Evolutionary conservation across 1,140 invertebrate genomes (phyloP).

Genomic region (Chironomus striatipennis): DNA sequence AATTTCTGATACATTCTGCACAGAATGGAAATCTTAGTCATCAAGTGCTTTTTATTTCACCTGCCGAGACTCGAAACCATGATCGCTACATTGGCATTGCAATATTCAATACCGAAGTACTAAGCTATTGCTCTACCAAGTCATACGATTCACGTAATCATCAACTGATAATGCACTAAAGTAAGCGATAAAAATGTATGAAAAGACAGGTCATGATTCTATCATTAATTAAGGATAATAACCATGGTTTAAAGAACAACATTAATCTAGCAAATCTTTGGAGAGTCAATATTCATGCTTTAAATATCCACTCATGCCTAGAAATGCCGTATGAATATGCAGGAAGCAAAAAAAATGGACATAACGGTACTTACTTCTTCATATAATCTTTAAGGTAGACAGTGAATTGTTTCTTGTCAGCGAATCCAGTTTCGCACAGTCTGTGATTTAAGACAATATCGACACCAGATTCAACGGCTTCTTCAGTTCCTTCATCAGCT

Average conservation of each 20-base stretch:
- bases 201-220: slow-evolving; percentile 16
- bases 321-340: background rate
- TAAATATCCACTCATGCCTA: slow-evolving; percentile 24
- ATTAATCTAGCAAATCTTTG: slow-evolving; percentile 24
- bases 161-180: background rate
- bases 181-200: background rate
- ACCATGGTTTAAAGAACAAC: slow-evolving; percentile 17
- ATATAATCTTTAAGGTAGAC: slow-evolving; percentile 92
- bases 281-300: slow-evolving; percentile 17
- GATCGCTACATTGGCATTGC: too few relatives aligned
- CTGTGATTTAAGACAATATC: slow-evolving; percentile 91
- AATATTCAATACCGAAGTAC: too few relatives aligned
- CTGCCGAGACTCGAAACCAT: too few relatives aligned
- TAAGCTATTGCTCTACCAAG: too few relatives aligned
- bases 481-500: slow-evolving; percentile 75
- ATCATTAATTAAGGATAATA: slow-evolving; percentile 1
- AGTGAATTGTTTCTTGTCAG: slow-evolving; percentile 84
- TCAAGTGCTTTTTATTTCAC: too few relatives aligned
- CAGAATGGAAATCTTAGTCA: too few relatives aligned
- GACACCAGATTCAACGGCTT: slow-evolving; percentile 65
- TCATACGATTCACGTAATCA: background rate
- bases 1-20: too few relatives aligned
- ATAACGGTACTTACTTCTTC: slow-evolving; percentile 66
- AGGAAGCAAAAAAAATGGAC: background rate
- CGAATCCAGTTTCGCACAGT: slow-evolving; percentile 76